Base-by-base conservation (phyloP, 1,140 invertebrate species). In the Diorhabda carinulata region DNA sequence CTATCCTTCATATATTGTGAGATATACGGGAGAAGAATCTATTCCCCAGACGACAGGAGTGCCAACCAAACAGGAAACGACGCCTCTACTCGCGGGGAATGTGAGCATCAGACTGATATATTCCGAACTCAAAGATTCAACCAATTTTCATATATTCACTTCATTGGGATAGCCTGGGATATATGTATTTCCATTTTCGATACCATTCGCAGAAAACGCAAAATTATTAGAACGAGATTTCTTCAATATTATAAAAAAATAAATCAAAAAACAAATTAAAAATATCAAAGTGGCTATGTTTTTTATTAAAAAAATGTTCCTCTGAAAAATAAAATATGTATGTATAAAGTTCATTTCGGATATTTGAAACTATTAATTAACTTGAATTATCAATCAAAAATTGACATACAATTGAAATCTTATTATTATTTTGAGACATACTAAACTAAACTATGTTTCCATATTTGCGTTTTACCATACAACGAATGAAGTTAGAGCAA, bases 101-200 rank as follows among this genome's bases (percentile, higher is more conserved):
- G 76, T 72, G 65, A 74, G 71, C 66, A 77, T 75, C 47, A 64
- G 63, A 79, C 78, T 79, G 78, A 79, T 78, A 79, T 79, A 79
- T 79, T 78, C 76, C 76, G 77, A 73, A 73, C 77, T 72, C 74
- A 57, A 79, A 76, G 77, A 79, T 79, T 79, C 73, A 78, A 77
- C 77, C 78, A 79, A 79, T 79, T 78, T 79, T 79, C 78, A 73
- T 78, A 76, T 77, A 76, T 76, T 73, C 74, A 64, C 72, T 74
- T 75, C 74, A 73, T 72, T 72, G 70, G 66, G 56, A 57, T 52
- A 52, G 57, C 57, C 43, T 59, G 6, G 47, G 47, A 52, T 52
- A 52, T 52, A 52, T n/a, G n/a, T 52, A 8, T 52, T 25, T n/a
- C 2, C 47, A 52, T 6, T 8, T n/a, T 52, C 47, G 47, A 52